phyloP scores from a whole-genome alignment of 2,797 vertebrate species.

The Pangasius djambal region DNA sequence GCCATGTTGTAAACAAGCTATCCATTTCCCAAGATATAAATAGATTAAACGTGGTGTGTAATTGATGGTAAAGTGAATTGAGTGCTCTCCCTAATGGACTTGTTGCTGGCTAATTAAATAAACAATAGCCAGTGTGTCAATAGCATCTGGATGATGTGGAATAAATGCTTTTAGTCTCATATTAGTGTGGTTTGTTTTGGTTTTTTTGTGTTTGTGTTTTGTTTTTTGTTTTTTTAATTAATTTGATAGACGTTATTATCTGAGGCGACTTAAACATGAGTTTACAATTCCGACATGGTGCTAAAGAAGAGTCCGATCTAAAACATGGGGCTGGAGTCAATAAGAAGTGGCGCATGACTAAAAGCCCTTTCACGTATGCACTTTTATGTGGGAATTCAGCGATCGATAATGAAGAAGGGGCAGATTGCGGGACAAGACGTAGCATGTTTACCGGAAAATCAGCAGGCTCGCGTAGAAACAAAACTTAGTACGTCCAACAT shows the following conservation, averaged over 20 bases:
- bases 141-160: neutral
- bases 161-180: neutral
- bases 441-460: neutral
- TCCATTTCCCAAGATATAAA: neutral
- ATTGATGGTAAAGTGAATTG: neutral
- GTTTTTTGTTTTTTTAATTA: neutral
- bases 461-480: neutral
- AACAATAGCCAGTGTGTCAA: neutral
- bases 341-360: neutral
- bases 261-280: neutral
- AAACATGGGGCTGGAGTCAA: neutral
- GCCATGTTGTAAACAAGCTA: neutral
- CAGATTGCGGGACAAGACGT: neutral
- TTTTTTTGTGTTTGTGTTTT: neutral
- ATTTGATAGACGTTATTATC: neutral
- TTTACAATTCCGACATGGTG: neutral
- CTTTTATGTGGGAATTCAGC: neutral
- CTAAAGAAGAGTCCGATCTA: neutral
- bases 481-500: neutral
- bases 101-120: slow-evolving; percentile 3
- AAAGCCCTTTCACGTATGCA: neutral
- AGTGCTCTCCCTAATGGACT: neutral
- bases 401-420: neutral
- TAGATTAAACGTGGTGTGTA: neutral
- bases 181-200: neutral